Evolutionary conservation across 2,113 vertebrate species (phyloP).

Genomic region (Monopterus albus): DNA sequence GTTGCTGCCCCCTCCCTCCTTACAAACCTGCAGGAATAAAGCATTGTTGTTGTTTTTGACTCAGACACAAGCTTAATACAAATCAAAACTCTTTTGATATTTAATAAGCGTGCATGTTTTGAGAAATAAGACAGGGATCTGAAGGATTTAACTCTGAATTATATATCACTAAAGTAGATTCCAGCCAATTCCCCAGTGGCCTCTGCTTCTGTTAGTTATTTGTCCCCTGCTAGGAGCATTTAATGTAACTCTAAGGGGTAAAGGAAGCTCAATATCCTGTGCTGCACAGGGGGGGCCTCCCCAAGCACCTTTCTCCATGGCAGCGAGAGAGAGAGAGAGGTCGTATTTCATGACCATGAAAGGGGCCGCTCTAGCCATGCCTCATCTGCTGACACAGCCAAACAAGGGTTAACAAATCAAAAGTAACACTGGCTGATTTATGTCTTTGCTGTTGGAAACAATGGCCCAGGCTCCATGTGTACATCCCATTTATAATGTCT

Average conservation of each 20-base stretch:
- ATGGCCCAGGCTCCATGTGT: constrained; percentile 44
- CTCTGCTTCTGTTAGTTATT: constrained; percentile 41
- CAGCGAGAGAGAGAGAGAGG: constrained; percentile 42
- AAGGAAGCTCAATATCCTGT: constrained; percentile 75
- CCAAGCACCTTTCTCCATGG: constrained; percentile 1
- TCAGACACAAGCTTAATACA: constrained; percentile 20
- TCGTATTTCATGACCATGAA: constrained; percentile 70
- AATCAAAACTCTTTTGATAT: constrained; percentile 48
- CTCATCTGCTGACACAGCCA: constrained; percentile 76
- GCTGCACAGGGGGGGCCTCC: constrained; percentile 26
- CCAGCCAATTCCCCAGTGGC: constrained; percentile 25
- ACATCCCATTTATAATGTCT: constrained; percentile 33
- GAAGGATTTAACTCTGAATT: constrained; percentile 28
- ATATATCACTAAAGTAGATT: constrained; percentile 22
- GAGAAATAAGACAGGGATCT: constrained; percentile 41
- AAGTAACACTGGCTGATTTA: constrained; percentile 70
- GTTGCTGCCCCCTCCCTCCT: constrained; percentile 19
- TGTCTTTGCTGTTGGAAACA: constrained; percentile 56
- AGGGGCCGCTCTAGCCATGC: constrained; percentile 56
- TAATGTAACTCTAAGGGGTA: constrained; percentile 63
- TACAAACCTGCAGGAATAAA: constrained; percentile 32
- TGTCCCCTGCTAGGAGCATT: constrained; percentile 47
- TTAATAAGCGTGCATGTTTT: constrained; percentile 48
- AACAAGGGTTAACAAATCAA: constrained; percentile 82
- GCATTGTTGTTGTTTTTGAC: constrained; percentile 31